Percentiles rank a stretch among this genome's conserved stretches.
These are phyloP conservation scores for Saccostrea echinata DNA, from an alignment of 1,140 invertebrate genomes.

Conservation along the genomic window DNA sequence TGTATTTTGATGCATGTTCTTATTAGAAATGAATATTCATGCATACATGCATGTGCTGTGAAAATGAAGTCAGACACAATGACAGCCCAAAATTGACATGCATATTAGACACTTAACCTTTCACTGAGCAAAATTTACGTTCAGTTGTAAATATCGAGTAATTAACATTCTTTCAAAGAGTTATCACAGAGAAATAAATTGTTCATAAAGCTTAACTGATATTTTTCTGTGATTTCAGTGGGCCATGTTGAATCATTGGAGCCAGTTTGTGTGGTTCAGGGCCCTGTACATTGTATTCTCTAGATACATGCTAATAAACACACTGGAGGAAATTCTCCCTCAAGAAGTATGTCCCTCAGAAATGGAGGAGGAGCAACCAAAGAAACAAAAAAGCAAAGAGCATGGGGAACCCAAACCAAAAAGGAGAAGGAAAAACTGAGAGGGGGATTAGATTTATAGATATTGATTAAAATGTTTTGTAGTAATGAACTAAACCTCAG, in stretches of 20 bases:
- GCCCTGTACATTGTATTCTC: conserved; percentile 94
- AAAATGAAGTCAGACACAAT: no score
- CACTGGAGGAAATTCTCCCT: conserved; percentile 73
- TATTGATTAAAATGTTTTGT: neutral
- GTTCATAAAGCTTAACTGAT: neutral
- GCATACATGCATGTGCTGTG: no score
- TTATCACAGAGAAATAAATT: no score
- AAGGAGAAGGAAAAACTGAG: neutral
- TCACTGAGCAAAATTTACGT: no score
- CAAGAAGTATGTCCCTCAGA: conserved; percentile 36
- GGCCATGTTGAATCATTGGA: conserved; percentile 92
- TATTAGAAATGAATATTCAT: no score
- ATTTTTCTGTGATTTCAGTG: conserved; percentile 81
- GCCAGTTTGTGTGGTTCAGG: conserved; percentile 96
- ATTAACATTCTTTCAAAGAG: no score
- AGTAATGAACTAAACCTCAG: no score
- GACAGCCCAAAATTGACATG: no score
- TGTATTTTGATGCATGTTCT: no score
- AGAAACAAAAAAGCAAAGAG: neutral
- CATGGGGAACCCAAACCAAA: neutral
- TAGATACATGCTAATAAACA: conserved; percentile 94
- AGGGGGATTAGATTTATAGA: neutral
- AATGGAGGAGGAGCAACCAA: neutral
- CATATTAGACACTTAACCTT: no score
- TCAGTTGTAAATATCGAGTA: no score